Evolutionary conservation across 2,888 invertebrate species (phyloP), one percentile per base, ranked within the genome.

Genomic region (Andrena haemorrhoa): DNA sequence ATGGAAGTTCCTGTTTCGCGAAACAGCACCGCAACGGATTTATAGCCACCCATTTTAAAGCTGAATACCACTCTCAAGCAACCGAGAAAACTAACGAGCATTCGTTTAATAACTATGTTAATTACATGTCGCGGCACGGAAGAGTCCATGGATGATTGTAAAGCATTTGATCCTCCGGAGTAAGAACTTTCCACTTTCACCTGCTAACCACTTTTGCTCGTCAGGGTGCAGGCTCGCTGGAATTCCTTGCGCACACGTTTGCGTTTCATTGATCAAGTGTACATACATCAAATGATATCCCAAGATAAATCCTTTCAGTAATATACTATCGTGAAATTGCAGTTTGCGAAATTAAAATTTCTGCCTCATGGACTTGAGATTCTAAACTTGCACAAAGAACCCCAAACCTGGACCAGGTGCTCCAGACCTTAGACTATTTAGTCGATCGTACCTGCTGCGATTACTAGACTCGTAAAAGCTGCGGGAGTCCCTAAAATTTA

Each of bases 181-280:
- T 47, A 35, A 41, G 49, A 33, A 71, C 61, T 72, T 61, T 72
- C 63, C 72, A 63, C 72, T 72, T 72, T 72, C 72, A 72, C 63
- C 61, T 63, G 63, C 41, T 63, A 63, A 63, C 51, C 63, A 33
- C 23, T 51, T 53, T 35, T 23, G 29, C 51, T 66, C 51, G 10
- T n/a, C 26, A 49, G 26, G 65, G 41, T 70, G 20, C 31, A 69
- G 16, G 7, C n/a, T 33, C 56, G 23, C 16, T 41, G 33, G 31
- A 53, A 35, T 53, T 56, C 3, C 6, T 33, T 20, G 33, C 12
- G 23, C 53, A 49, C 8, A 49, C 47, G 60, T 31, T n/a, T 31
- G 60, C 60, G 29, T 65, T 65, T 49, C 66, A 33, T 49, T 31
- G 53, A 53, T 53, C 66, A 66, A 12, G 16, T 66, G 31, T 33